Conservation (phyloP, 2,113 vertebrate genomes). For the Acanthisitta chloris region DNA sequence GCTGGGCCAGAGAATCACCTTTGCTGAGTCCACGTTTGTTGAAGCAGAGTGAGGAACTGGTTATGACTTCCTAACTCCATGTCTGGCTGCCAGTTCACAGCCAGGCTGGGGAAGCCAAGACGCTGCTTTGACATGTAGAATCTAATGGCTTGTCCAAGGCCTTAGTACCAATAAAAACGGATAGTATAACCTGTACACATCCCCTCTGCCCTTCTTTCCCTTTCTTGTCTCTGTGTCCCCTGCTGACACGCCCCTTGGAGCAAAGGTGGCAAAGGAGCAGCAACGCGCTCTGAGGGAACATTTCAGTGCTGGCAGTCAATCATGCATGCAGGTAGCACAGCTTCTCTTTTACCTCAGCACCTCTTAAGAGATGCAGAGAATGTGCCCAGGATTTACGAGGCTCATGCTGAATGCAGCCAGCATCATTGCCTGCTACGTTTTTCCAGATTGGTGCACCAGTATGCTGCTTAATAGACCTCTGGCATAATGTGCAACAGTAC, state of each 20-base stretch:
- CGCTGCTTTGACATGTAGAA: background rate
- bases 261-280: background rate
- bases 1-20: background rate
- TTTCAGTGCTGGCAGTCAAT: background rate
- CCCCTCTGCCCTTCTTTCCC: background rate
- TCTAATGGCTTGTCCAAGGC: background rate
- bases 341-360: constrained; percentile 6
- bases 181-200: background rate
- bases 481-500: constrained; percentile 23
- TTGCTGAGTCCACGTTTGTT: constrained; percentile 13
- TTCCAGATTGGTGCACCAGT: constrained; percentile 53
- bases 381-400: constrained; percentile 9
- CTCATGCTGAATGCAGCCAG: constrained; percentile 4
- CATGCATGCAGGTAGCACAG: background rate
- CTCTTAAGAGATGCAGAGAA: background rate
- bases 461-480: constrained; percentile 59
- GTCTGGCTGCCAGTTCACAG: background rate
- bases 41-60: background rate
- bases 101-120: background rate
- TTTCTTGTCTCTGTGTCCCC: background rate
- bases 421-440: constrained; percentile 45
- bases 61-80: background rate
- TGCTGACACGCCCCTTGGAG: background rate
- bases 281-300: rapidly evolving
- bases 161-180: rapidly evolving